Conservation (phyloP, 35 echinoderm and acorn worm species). For the Apostichopus parvimensis region DNA sequence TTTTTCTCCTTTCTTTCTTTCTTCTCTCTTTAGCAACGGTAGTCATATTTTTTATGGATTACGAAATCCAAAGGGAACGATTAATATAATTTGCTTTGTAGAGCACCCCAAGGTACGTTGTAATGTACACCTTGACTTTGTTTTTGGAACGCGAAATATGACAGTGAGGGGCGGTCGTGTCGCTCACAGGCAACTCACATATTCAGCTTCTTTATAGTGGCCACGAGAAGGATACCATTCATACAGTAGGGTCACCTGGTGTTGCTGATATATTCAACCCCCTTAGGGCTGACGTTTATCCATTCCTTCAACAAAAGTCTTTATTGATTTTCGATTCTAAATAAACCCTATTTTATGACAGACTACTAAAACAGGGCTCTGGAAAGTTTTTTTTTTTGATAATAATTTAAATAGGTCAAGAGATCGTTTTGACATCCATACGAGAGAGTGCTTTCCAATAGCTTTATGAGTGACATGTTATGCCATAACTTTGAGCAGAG, state of each 20-base stretch:
- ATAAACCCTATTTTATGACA: slow-evolving; percentile 17
- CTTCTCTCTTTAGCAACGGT: not conserved
- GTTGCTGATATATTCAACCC: not conserved
- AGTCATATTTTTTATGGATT: not conserved
- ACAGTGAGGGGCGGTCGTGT: not conserved
- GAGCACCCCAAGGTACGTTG: slow-evolving; percentile 28
- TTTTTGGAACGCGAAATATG: slow-evolving; percentile 14
- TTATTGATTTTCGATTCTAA: slow-evolving; percentile 27
- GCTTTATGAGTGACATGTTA: not conserved
- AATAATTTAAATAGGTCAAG: slow-evolving; percentile 8
- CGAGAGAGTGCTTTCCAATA: not conserved
- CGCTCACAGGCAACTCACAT: not conserved
- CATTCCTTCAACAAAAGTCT: not conserved
- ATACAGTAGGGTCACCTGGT: slow-evolving; percentile 8
- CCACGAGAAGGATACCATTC: not conserved
- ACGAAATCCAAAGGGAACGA: slow-evolving; percentile 30
- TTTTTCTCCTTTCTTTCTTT: not conserved
- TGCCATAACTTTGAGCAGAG: not conserved
- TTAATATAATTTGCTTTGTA: not conserved
- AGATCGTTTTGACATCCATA: not conserved
- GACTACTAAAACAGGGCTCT: not conserved
- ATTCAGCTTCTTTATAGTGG: not conserved
- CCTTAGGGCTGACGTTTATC: slow-evolving; percentile 4
- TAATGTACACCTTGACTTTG: slow-evolving; percentile 36
- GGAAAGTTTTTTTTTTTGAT: not conserved